Evolutionary conservation across 2,888 invertebrate species (phyloP).

Genomic region (Plutella xylostella): DNA sequence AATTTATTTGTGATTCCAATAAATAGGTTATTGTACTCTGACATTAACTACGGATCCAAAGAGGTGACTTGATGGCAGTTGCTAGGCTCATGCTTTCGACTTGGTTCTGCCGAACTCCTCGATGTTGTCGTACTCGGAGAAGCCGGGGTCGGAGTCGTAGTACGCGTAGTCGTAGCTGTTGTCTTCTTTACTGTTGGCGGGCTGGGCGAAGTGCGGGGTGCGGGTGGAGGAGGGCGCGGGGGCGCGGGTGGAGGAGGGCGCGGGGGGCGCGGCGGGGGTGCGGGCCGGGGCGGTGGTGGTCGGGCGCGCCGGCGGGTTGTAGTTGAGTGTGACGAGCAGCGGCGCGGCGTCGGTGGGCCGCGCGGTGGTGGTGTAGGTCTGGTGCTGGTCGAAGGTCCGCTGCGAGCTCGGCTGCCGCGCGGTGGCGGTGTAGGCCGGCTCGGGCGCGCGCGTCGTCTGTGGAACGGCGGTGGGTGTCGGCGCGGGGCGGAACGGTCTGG

Average conservation of each 20-base stretch:
- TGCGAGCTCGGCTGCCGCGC: conserved; percentile 23
- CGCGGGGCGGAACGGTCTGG: conserved; percentile 17
- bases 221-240: conserved; percentile 31
- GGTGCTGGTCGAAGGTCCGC: conserved; percentile 28
- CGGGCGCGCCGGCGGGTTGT: conserved; percentile 24
- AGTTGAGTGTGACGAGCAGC: conserved; percentile 17
- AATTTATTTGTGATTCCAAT: neutral
- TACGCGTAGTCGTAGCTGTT: conserved; percentile 88
- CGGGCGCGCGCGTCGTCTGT: conserved; percentile 27
- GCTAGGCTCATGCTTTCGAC: conserved; percentile 30
- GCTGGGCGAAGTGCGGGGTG: conserved; percentile 37
- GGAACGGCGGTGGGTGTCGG: conserved; percentile 25
- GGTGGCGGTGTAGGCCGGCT: conserved; percentile 12
- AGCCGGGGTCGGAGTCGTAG: conserved; percentile 77
- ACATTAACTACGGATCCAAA: conserved; percentile 28
- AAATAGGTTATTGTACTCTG: conserved; percentile 8
- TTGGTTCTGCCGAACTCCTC: conserved; percentile 75
- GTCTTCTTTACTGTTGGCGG: conserved; percentile 73
- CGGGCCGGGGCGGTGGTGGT: conserved; percentile 31
- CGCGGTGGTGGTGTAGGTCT: conserved; percentile 17
- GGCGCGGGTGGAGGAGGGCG: conserved; percentile 23
- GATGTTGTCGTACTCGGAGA: conserved; percentile 70
- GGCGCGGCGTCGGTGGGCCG: conserved; percentile 23
- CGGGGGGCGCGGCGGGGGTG: conserved; percentile 16
- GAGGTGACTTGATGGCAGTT: conserved; percentile 61